phyloP scores from a whole-genome alignment of 2,113 vertebrate genomes.

The Ctenodactylus gundi region DNA sequence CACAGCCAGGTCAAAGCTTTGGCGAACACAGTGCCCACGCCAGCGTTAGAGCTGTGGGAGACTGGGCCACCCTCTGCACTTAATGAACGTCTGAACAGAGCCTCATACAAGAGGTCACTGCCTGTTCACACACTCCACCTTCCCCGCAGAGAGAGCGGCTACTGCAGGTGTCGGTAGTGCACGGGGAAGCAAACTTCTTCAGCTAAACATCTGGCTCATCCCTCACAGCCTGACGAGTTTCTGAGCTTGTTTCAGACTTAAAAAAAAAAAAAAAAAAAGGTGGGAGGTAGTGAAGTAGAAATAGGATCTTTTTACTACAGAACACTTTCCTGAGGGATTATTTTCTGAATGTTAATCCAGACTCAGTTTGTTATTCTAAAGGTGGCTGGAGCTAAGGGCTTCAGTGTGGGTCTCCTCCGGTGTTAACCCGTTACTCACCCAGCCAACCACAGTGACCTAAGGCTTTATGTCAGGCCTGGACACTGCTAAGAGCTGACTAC shows the following conservation, averaged over 20 bases:
- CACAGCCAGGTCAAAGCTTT: not conserved
- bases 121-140: not conserved
- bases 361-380: constrained; percentile 44
- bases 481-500: fast-evolving
- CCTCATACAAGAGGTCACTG: not conserved
- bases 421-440: constrained; percentile 42
- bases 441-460: not conserved
- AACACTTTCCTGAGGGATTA: constrained; percentile 58
- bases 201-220: constrained; percentile 55
- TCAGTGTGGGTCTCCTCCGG: not conserved
- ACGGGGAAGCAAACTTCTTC: constrained; percentile 2
- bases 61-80: not conserved
- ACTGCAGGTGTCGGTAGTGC: not conserved
- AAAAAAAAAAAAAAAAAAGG: not conserved
- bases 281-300: constrained; percentile 43
- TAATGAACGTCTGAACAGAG: not conserved
- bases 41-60: not conserved
- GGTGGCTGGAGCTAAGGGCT: not conserved
- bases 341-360: constrained; percentile 61
- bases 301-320: constrained; percentile 61
- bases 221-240: constrained; percentile 41
- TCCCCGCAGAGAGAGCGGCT: fast-evolving
- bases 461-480: not conserved
- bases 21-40: not conserved
- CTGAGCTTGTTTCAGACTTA: constrained; percentile 47